phyloP scores from a whole-genome alignment of 1,140 invertebrate species.

The Procambarus virginalis region DNA sequence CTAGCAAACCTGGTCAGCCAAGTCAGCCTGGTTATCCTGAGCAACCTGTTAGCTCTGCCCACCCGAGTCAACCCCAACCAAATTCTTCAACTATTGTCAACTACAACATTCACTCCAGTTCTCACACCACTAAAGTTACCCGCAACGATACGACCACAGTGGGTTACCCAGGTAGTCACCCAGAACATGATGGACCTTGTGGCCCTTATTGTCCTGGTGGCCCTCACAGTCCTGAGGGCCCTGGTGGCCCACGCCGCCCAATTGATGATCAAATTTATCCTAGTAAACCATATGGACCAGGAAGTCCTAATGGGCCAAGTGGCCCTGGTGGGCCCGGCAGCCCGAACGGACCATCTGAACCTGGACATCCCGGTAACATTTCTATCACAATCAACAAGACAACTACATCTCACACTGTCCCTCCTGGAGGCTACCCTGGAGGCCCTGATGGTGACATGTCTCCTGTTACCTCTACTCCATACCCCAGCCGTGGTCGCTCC shows the following conservation, averaged over 20 bases:
- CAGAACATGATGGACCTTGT: slow-evolving; percentile 25
- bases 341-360: background rate
- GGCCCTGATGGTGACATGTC: slow-evolving; percentile 35
- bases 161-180: slow-evolving; percentile 37
- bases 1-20: slow-evolving; percentile 17
- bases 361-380: slow-evolving; percentile 35
- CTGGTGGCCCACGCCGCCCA: slow-evolving; percentile 7
- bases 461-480: slow-evolving; percentile 69
- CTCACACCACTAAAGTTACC: background rate
- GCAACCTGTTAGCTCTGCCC: slow-evolving; percentile 1
- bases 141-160: slow-evolving; percentile 40
- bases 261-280: slow-evolving; percentile 41
- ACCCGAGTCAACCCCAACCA: slow-evolving; percentile 24
- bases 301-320: slow-evolving; percentile 40
- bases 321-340: slow-evolving; percentile 48
- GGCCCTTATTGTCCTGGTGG: slow-evolving; percentile 23
- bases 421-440: slow-evolving; percentile 55
- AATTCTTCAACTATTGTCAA: slow-evolving; percentile 18
- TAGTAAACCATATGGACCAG: slow-evolving; percentile 23
- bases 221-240: slow-evolving; percentile 1
- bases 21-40: slow-evolving; percentile 21
- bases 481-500: slow-evolving; percentile 57
- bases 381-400: slow-evolving; percentile 69
- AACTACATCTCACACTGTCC: slow-evolving; percentile 53
- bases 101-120: slow-evolving; percentile 44